A percentile compares a stretch with the other conserved stretches of the same genome.
Conservation (phyloP, 2,888 invertebrate species). For the Eurytoma californica region DNA sequence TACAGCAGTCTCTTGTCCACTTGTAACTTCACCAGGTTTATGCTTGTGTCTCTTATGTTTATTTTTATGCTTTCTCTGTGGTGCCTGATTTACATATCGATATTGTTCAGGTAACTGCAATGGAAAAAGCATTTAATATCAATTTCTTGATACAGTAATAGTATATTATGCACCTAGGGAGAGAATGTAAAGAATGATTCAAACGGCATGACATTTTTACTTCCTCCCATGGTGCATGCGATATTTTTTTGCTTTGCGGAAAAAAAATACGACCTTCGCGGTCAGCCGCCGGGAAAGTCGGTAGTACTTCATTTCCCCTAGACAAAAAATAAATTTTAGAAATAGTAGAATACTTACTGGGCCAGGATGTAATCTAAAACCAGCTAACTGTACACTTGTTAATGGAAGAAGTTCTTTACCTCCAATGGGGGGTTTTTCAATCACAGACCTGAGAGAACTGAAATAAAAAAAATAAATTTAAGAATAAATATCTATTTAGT, state of each 20-base stretch:
- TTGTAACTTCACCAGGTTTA: constrained; percentile 88
- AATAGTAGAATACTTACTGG: constrained; percentile 78
- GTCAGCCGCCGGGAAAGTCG: too few species aligned
- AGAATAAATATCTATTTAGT: not conserved
- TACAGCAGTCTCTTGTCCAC: constrained; percentile 83
- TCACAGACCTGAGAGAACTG: constrained; percentile 93
- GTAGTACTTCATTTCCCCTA: too few species aligned
- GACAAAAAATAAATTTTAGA: not conserved
- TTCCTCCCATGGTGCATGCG: too few species aligned
- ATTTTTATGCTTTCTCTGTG: constrained; percentile 95
- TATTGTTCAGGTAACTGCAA: constrained; percentile 93
- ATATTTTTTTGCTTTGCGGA: too few species aligned
- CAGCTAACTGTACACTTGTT: constrained; percentile 91
- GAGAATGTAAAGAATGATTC: not conserved
- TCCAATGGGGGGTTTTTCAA: constrained; percentile 95
- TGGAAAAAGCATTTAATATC: constrained; percentile 49
- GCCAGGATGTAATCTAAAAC: constrained; percentile 96
- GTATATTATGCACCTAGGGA: too few species aligned
- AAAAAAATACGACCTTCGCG: too few species aligned
- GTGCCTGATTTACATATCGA: constrained; percentile 92
- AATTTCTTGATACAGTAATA: not conserved
- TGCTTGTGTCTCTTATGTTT: constrained; percentile 97
- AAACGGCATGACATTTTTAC: not conserved
- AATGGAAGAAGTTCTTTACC: constrained; percentile 93
- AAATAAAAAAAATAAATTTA: constrained; percentile 62